These are phyloP conservation scores for Hypolimnas misippus DNA, from an alignment of 2,888 invertebrate species.

Conservation along the genomic window DNA sequence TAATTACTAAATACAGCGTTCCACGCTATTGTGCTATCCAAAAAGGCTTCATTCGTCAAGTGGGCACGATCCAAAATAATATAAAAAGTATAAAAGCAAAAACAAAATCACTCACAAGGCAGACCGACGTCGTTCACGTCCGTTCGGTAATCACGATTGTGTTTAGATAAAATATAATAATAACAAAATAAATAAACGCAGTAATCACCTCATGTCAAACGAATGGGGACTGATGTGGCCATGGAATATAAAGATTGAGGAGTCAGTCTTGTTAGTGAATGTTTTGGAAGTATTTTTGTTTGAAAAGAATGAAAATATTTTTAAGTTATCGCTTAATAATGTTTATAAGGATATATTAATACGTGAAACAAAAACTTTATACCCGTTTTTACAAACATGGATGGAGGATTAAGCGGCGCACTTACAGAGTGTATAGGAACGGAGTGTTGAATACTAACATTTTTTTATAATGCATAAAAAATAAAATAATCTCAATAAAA, in stretches of 20 bases:
- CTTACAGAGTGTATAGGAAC: too few relatives aligned
- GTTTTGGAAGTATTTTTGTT: too few relatives aligned
- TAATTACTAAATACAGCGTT: background rate
- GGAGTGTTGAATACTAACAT: too few relatives aligned
- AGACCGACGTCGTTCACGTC: conserved; percentile 59
- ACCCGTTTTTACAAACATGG: too few relatives aligned
- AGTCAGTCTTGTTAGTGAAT: too few relatives aligned
- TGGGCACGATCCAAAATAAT: conserved; percentile 51
- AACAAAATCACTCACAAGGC: conserved; percentile 54
- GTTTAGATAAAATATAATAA: conserved; percentile 81
- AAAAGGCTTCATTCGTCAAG: conserved; percentile 48
- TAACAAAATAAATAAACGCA: conserved; percentile 79
- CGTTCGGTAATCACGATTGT: conserved; percentile 78
- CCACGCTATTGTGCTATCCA: background rate
- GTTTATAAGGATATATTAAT: too few relatives aligned
- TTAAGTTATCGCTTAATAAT: too few relatives aligned
- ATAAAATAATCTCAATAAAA: too few relatives aligned
- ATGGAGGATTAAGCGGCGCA: too few relatives aligned
- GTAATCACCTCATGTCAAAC: conserved; percentile 78
- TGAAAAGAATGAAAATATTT: too few relatives aligned
- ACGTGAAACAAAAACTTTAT: too few relatives aligned
- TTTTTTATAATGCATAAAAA: too few relatives aligned
- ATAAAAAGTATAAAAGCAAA: conserved; percentile 45
- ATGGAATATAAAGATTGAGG: conserved; percentile 22
- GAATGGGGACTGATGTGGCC: conserved; percentile 54